Percentiles rank a stretch among this genome's conserved stretches.
Conservation (phyloP, 2,797 vertebrate species). For the Mus spretus region DNA sequence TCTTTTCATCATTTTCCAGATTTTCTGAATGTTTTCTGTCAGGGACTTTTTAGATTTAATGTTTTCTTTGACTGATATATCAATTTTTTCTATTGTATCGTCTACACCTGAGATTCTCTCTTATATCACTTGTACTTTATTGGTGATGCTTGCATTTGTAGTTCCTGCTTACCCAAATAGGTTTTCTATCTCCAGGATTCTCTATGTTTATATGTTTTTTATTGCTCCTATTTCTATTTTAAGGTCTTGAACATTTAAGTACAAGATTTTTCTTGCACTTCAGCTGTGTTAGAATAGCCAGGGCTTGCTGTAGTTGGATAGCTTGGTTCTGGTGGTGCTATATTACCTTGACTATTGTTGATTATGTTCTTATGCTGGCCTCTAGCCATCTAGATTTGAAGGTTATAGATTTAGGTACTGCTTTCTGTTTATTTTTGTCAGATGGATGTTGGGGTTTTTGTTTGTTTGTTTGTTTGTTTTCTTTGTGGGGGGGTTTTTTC, state of each 20-base stretch:
- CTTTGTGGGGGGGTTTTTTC: background rate
- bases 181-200: too few relatives aligned
- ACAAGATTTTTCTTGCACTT: background rate
- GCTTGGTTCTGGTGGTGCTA: background rate
- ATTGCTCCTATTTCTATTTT: too few relatives aligned
- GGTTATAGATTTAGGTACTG: background rate
- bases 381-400: background rate
- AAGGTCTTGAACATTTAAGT: background rate
- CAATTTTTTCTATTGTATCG: too few relatives aligned
- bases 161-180: background rate
- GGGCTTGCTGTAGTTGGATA: background rate
- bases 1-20: too few relatives aligned
- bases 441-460: background rate
- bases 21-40: too few relatives aligned
- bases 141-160: background rate
- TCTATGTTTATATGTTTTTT: too few relatives aligned
- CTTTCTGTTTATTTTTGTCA: background rate
- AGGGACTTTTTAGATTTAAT: too few relatives aligned
- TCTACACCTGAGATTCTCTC: background rate
- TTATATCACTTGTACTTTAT: background rate
- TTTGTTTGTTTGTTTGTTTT: too few relatives aligned
- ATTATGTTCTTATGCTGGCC: background rate
- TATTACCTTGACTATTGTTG: background rate
- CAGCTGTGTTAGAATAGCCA: background rate
- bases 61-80: too few relatives aligned